Conservation (phyloP, 2,888 invertebrate species). For the Hesperia comma region DNA sequence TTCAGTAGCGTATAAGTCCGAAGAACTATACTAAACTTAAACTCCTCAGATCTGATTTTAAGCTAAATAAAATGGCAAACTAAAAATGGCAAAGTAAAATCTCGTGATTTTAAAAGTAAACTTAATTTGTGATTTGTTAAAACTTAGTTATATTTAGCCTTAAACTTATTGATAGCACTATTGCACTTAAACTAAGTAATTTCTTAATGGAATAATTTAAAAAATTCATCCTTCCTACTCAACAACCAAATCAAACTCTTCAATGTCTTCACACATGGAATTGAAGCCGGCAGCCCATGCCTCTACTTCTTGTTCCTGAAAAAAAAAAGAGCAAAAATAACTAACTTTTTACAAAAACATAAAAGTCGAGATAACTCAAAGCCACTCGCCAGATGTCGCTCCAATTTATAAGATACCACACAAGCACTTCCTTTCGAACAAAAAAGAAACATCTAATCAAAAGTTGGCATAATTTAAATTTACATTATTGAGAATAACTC, state of each 20-base stretch:
- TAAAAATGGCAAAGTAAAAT: not conserved
- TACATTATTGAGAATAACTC: too few species aligned
- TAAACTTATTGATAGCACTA: slow-evolving; percentile 5
- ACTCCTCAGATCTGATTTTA: not conserved
- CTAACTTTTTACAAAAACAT: too few species aligned
- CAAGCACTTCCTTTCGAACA: too few species aligned
- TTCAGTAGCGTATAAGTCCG: too few species aligned
- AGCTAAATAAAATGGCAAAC: slow-evolving; percentile 5
- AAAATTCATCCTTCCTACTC: slow-evolving; percentile 39
- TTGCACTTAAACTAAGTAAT: not conserved
- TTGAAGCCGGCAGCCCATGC: slow-evolving; percentile 84
- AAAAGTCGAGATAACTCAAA: too few species aligned
- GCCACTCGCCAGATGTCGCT: too few species aligned
- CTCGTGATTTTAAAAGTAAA: slow-evolving; percentile 1
- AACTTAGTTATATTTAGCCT: not conserved
- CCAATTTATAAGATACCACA: too few species aligned
- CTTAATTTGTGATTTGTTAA: slow-evolving; percentile 1
- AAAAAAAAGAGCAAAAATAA: too few species aligned
- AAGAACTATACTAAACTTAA: too few species aligned
- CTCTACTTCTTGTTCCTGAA: slow-evolving; percentile 80
- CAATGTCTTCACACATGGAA: slow-evolving; percentile 84
- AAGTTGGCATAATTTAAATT: too few species aligned
- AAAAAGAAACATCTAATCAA: too few species aligned
- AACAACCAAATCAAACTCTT: slow-evolving; percentile 63
- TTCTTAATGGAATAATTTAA: not conserved